Evolutionary conservation across 2,888 invertebrate species (phyloP), one percentile per base, ranked within the genome.

Genomic region (Brenthis ino): DNA sequence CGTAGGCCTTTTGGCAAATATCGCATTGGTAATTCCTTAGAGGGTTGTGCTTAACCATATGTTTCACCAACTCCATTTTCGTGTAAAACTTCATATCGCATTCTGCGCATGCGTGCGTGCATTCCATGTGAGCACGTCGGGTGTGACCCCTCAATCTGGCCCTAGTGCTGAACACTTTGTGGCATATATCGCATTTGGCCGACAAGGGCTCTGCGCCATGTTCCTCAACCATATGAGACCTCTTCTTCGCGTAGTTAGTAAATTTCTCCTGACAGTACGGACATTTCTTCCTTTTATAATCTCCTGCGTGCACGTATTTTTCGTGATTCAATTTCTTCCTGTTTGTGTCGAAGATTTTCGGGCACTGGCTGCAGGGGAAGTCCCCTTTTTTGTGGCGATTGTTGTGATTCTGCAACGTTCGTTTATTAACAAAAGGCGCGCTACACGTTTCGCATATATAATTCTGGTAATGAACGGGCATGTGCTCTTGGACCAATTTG

Each of bases 251-350:
- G 20, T 80, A 78, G 55, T 82, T 79, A 51, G 81, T 82, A 28
- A 84, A 86, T 55, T 74, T 76, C 72, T 82, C 79, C 2, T 72
- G 73, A 57, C 86, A 86, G 56, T 81, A 81, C 0, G 77, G 79
- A 57, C 86, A 86, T 70, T 79, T 84, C 4, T 74, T 76, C 2
- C 77, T 28, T 75, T 80, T 76, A 64, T 80, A 82, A n/a, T 74
- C 79, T 56, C 83, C 79, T 1, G 81, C 76, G 48, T 89, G 93
- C 0, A 92, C 91, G 0, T 85, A 72, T 47, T 82, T 81, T 66
- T 86, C 86, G 58, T 93, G 93, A 0, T 84, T 77, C 57, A 84
- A 82, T 54, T 87, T 80, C n/a, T 87, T 89, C 8, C 83, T 78
- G 54, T 79, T 79, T 0, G 88, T 89, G 1, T 84, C 78, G 51